A percentile compares a stretch with the other conserved stretches of the same genome.
These are phyloP conservation scores for Pteria penguin DNA, from an alignment of 2,888 invertebrate species.

Conservation along the genomic window DNA sequence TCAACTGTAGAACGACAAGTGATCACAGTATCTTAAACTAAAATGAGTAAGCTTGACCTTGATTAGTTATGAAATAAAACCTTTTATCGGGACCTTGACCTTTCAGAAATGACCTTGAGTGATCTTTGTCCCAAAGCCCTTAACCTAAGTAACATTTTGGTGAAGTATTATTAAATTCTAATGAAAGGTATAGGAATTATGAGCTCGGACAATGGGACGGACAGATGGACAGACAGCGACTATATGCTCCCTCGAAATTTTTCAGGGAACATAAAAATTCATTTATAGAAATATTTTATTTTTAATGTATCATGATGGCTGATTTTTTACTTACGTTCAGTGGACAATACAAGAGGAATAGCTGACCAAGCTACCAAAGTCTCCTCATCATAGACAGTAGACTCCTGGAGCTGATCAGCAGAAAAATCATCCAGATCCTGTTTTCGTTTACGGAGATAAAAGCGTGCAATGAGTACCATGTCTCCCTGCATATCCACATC, in stretches of 20 bases:
- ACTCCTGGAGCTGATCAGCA: constrained; percentile 57
- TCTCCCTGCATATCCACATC: constrained; percentile 73
- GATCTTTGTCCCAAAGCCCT: too few relatives aligned
- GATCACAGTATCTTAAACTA: too few relatives aligned
- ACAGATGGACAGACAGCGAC: neutral
- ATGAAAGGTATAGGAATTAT: neutral
- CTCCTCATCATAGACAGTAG: constrained; percentile 69
- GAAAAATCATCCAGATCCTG: constrained; percentile 51
- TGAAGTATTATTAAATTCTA: too few relatives aligned
- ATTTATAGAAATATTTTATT: neutral
- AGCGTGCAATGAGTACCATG: constrained; percentile 73
- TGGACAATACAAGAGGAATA: constrained; percentile 68
- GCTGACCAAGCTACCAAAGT: constrained; percentile 76
- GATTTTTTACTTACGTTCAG: constrained; percentile 55
- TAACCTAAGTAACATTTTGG: too few relatives aligned
- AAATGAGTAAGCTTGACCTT: too few relatives aligned
- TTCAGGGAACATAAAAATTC: too few relatives aligned
- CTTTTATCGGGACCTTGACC: too few relatives aligned
- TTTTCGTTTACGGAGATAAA: constrained; percentile 71
- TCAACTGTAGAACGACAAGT: too few relatives aligned
- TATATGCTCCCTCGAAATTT: neutral
- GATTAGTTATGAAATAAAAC: too few relatives aligned
- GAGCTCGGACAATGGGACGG: neutral
- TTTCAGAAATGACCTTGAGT: too few relatives aligned
- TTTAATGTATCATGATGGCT: neutral